Percentiles rank a stretch among this genome's conserved stretches.
These are phyloP conservation scores for Garra rufa DNA, from an alignment of 2,113 vertebrate genomes.

Conservation along the genomic window DNA sequence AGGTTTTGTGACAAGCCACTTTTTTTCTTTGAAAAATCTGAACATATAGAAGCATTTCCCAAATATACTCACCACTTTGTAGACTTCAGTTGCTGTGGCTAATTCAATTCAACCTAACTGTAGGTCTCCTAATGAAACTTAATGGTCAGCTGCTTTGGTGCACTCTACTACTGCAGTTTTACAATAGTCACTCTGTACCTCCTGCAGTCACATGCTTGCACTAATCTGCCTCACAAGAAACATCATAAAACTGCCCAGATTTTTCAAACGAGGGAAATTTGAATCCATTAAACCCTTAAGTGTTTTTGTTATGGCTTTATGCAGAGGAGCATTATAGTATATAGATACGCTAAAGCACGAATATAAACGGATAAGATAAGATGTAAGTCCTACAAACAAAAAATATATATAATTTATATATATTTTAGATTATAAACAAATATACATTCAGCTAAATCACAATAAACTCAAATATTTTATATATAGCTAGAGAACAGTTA, in stretches of 20 bases:
- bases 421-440: background rate
- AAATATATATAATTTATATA: background rate
- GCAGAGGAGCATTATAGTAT: background rate
- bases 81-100: background rate
- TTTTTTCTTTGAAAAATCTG: background rate
- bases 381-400: background rate
- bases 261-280: constrained; percentile 66
- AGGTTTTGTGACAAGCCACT: background rate
- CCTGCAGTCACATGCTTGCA: constrained; percentile 71
- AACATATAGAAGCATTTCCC: background rate
- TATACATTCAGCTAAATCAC: background rate
- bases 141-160: constrained; percentile 48
- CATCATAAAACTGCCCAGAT: constrained; percentile 7
- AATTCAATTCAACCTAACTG: constrained; percentile 25
- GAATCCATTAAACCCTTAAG: constrained; percentile 50
- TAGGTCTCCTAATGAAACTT: background rate
- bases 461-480: background rate
- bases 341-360: background rate
- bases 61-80: constrained; percentile 22
- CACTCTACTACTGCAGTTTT: constrained; percentile 48
- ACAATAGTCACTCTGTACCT: constrained; percentile 43
- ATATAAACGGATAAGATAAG: background rate
- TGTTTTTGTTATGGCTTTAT: background rate
- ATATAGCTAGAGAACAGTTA: background rate
- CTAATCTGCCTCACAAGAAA: constrained; percentile 56